Percentiles rank a stretch among this genome's conserved stretches.
phyloP scores from a whole-genome alignment of 1,140 invertebrate species.

The Apocrypta bakeri region DNA sequence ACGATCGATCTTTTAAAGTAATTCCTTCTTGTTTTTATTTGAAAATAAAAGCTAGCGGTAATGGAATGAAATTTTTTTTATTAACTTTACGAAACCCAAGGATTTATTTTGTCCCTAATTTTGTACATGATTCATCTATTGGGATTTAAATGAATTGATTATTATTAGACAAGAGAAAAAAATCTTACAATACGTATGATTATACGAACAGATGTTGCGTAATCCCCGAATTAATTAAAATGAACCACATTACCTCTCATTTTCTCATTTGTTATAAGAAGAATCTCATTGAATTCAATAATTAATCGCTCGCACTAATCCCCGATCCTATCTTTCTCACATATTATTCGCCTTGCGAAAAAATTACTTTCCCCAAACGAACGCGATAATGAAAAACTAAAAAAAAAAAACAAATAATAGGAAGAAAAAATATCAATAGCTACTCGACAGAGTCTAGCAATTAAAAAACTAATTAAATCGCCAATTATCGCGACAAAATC shows the following conservation, averaged over 20 bases:
- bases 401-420: neutral
- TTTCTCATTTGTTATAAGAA: constrained; percentile 7
- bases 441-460: neutral
- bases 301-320: neutral
- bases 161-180: neutral
- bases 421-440: neutral
- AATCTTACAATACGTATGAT: constrained; percentile 11
- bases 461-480: constrained; percentile 12
- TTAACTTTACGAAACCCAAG: too few relatives aligned
- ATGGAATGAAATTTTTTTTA: too few relatives aligned
- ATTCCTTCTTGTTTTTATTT: too few relatives aligned
- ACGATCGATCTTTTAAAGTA: too few relatives aligned
- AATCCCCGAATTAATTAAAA: constrained; percentile 15
- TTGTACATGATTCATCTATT: neutral
- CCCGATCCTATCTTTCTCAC: neutral
- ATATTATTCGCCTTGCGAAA: neutral
- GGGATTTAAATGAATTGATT: constrained; percentile 11
- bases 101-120: too few relatives aligned
- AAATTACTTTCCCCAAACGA: neutral
- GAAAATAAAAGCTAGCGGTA: too few relatives aligned
- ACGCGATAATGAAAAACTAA: neutral
- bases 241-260: neutral
- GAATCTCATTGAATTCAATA: neutral
- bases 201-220: constrained; percentile 29
- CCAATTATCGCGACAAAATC: neutral